Percentiles rank a stretch among this genome's conserved stretches.
phyloP scores from a whole-genome alignment of 2,113 vertebrate species.

The Meriones unguiculatus region DNA sequence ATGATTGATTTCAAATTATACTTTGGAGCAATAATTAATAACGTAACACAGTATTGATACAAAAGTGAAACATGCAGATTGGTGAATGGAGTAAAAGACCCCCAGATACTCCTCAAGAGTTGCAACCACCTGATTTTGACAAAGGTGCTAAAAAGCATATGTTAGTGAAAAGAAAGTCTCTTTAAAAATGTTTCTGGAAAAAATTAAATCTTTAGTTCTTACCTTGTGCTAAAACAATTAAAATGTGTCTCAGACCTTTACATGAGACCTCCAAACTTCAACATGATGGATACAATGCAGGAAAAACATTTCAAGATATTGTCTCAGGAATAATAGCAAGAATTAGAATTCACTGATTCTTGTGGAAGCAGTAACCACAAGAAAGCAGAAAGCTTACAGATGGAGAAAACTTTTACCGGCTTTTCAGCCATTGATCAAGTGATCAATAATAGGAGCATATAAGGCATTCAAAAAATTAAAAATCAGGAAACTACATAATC shows the following conservation, averaged over 20 bases:
- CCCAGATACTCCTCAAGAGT: background rate
- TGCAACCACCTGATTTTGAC: background rate
- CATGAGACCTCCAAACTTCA: background rate
- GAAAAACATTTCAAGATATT: background rate
- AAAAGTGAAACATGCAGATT: background rate
- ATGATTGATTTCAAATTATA: background rate
- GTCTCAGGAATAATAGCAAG: no score
- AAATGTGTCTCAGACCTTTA: background rate
- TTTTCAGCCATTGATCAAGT: background rate
- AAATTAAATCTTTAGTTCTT: no score
- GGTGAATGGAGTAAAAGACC: background rate
- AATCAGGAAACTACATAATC: background rate
- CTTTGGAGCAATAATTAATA: background rate
- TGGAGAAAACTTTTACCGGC: background rate
- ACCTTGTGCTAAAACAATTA: background rate
- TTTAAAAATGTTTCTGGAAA: background rate
- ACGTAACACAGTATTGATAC: background rate
- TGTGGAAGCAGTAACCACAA: background rate
- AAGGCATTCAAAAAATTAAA: background rate
- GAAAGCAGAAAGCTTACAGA: background rate
- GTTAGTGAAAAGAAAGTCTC: no score
- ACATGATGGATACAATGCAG: background rate
- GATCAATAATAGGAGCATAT: no score
- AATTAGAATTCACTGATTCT: background rate
- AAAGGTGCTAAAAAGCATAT: background rate